phyloP scores from a whole-genome alignment of 2,888 invertebrate genomes.

The Kuschelorhynchus macadamiae region DNA sequence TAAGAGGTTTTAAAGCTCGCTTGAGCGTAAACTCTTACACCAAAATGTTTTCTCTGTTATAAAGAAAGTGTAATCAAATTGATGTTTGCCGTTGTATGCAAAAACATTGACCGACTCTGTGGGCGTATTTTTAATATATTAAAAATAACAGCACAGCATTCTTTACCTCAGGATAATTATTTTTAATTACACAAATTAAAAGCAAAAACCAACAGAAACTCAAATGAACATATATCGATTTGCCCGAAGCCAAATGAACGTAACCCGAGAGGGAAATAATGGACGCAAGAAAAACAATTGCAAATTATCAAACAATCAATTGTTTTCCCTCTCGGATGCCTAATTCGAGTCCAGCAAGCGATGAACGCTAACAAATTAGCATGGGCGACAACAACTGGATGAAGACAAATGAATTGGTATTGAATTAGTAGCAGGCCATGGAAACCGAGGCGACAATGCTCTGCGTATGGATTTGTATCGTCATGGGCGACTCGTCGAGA shows the following conservation, averaged over 20 bases:
- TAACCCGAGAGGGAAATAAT: constrained; percentile 1
- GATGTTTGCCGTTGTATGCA: no score
- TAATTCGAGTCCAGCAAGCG: constrained; percentile 1
- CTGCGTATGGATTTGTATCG: no score
- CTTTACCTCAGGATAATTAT: no score
- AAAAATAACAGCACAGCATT: no score
- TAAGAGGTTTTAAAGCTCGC: constrained; percentile 35
- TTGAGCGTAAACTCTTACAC: constrained; percentile 38
- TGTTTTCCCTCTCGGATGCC: constrained; percentile 14
- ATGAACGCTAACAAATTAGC: constrained; percentile 27
- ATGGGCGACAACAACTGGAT: constrained; percentile 26
- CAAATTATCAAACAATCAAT: constrained; percentile 27
- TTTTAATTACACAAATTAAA: no score
- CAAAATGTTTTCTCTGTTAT: background rate
- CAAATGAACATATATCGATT: constrained; percentile 2
- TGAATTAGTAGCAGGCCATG: background rate
- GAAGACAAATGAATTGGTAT: constrained; percentile 33
- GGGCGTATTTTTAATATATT: no score
- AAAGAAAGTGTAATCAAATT: no score
- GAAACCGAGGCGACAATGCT: no score
- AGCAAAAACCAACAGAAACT: no score
- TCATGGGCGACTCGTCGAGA: background rate
- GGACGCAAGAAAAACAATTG: constrained; percentile 27
- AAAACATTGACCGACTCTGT: no score
- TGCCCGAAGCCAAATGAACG: constrained; percentile 3